phyloP scores from a whole-genome alignment of 2,888 invertebrate genomes.

The Entomobrya multifasciata region DNA sequence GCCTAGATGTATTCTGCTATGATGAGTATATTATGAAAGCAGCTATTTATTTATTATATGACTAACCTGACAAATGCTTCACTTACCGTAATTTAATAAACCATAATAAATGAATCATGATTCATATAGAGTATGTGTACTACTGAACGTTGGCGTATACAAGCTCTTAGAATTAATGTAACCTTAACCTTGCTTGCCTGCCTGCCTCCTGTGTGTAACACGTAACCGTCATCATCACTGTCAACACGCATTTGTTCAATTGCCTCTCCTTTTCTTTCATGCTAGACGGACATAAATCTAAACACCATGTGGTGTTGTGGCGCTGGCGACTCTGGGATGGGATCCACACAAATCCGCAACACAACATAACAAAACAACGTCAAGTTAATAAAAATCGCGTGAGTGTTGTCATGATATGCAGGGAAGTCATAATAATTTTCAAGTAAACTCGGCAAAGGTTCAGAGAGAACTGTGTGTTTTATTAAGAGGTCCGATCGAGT shows the following conservation, averaged over 20 bases:
- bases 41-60: too few species aligned
- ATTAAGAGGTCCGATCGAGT: too few species aligned
- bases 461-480: too few species aligned
- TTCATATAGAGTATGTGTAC: too few species aligned
- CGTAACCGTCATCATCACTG: constrained; percentile 34
- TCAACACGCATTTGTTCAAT: constrained; percentile 34
- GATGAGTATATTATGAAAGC: too few species aligned
- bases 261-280: constrained; percentile 10
- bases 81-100: too few species aligned
- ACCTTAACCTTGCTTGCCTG: constrained; percentile 30
- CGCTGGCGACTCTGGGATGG: not conserved
- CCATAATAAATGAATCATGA: too few species aligned
- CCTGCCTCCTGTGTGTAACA: constrained; percentile 19
- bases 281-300: constrained; percentile 17
- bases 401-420: too few species aligned
- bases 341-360: not conserved
- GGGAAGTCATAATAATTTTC: too few species aligned
- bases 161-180: not conserved
- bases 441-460: too few species aligned
- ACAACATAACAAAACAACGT: not conserved
- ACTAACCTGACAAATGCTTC: too few species aligned
- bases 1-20: too few species aligned
- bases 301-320: constrained; percentile 20
- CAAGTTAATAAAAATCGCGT: not conserved
- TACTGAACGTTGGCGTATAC: not conserved